A percentile compares a stretch with the other conserved stretches of the same genome.
These are phyloP conservation scores for Drosophila athabasca DNA, from an alignment of 1,140 invertebrate species.

Conservation along the genomic window DNA sequence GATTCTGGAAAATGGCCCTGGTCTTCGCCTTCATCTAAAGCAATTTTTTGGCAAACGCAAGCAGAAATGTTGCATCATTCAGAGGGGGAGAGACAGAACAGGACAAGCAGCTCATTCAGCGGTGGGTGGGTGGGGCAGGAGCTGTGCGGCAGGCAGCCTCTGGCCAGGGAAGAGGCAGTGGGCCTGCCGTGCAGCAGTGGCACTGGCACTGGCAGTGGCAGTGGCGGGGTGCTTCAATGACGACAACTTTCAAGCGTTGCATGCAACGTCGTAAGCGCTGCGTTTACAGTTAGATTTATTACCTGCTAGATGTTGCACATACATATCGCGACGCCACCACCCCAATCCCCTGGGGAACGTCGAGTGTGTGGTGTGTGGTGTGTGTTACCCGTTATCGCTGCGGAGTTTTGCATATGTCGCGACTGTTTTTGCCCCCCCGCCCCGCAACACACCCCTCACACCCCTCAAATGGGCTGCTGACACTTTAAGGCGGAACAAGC, in stretches of 20 bases:
- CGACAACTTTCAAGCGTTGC: conserved; percentile 77
- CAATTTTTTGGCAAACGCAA: conserved; percentile 76
- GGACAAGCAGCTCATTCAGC: not conserved
- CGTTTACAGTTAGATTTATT: conserved; percentile 81
- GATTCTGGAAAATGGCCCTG: not conserved
- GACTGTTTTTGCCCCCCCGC: conserved; percentile 46
- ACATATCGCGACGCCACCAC: conserved; percentile 35
- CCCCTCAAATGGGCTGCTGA: conserved; percentile 13
- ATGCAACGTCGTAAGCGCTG: conserved; percentile 79
- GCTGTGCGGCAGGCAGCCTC: not conserved
- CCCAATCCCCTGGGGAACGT: not conserved
- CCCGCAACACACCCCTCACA: too few relatives aligned
- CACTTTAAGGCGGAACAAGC: conserved; percentile 61
- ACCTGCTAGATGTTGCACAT: conserved; percentile 81
- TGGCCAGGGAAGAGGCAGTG: not conserved
- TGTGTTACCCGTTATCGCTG: conserved; percentile 62
- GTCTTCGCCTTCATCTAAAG: conserved; percentile 46
- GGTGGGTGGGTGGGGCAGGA: not conserved
- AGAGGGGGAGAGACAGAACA: conserved; percentile 7
- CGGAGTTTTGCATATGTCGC: conserved; percentile 76
- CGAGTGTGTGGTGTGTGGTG: conserved; percentile 15
- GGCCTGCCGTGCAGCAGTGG: not conserved
- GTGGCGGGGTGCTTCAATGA: conserved; percentile 55
- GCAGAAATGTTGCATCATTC: conserved; percentile 70
- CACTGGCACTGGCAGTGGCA: conserved; percentile 8